These are phyloP conservation scores for Hypotaenidia philippensis DNA, from an alignment of 2,797 vertebrate genomes.

Conservation along the genomic window DNA sequence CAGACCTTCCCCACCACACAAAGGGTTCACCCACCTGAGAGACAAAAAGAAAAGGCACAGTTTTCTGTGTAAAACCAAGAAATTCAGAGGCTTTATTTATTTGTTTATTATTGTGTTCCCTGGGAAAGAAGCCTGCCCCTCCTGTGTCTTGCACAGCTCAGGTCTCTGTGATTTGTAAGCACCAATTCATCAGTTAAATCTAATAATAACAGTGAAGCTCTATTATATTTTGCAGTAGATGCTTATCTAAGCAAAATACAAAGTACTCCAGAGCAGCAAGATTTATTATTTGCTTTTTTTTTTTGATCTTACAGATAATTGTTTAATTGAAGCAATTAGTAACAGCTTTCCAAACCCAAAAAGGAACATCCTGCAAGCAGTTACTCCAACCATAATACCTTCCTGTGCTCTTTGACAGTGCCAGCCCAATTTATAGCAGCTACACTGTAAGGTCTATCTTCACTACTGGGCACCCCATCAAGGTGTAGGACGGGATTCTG, in stretches of 20 bases:
- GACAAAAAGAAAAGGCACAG: neutral
- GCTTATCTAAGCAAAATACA: constrained; percentile 22
- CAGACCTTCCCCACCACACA: neutral
- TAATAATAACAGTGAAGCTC: constrained; percentile 13
- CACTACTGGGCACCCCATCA: neutral
- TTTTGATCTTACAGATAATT: constrained; percentile 60
- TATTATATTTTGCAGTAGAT: constrained; percentile 17
- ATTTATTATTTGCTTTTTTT: constrained; percentile 71
- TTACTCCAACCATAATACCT: neutral
- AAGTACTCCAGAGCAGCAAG: neutral
- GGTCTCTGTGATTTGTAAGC: neutral
- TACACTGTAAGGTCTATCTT: neutral
- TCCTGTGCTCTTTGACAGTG: neutral
- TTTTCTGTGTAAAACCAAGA: neutral
- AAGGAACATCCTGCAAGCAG: neutral
- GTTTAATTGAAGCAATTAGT: constrained; percentile 70
- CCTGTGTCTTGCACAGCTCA: neutral
- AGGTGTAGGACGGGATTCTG: neutral
- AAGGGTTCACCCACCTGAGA: neutral
- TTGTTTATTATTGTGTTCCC: neutral
- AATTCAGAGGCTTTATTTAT: neutral
- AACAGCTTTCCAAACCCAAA: constrained; percentile 36
- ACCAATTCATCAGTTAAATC: neutral
- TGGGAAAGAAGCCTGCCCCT: neutral
- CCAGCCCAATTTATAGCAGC: neutral